A percentile compares a stretch with the other conserved stretches of the same genome.
Conservation (phyloP, 1,140 invertebrate genomes). For the Calliphora vicina region DNA sequence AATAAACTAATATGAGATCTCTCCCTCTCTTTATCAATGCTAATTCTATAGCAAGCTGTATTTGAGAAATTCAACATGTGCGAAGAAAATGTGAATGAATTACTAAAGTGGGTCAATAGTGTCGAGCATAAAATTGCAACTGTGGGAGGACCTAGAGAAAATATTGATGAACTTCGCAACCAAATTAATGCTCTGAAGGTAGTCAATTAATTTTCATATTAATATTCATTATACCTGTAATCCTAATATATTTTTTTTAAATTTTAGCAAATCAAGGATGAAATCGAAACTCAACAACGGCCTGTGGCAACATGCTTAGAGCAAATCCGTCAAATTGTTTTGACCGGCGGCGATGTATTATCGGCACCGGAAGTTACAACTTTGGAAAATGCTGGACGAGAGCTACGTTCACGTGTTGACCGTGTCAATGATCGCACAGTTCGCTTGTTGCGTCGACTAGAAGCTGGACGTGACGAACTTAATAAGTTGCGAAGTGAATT, state of each 20-base stretch:
- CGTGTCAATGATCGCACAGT: constrained; percentile 81
- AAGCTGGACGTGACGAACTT: constrained; percentile 85
- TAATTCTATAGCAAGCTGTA: constrained; percentile 80
- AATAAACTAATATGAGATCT: neutral
- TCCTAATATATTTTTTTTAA: neutral
- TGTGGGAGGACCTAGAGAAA: constrained; percentile 88
- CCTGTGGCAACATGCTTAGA: constrained; percentile 87
- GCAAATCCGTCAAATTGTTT: constrained; percentile 89
- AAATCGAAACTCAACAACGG: constrained; percentile 86
- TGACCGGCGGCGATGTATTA: constrained; percentile 88
- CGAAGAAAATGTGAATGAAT: constrained; percentile 82
- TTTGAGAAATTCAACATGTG: constrained; percentile 93
- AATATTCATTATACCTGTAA: too few relatives aligned
- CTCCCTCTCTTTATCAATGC: neutral
- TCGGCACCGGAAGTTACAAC: constrained; percentile 86
- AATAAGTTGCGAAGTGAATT: constrained; percentile 81
- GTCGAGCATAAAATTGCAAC: constrained; percentile 87
- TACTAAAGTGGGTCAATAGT: constrained; percentile 87
- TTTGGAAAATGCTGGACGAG: constrained; percentile 83
- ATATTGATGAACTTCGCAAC: constrained; percentile 85
- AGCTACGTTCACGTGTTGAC: constrained; percentile 85
- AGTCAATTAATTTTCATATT: neutral
- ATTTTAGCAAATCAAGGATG: constrained; percentile 84
- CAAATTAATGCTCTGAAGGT: constrained; percentile 91
- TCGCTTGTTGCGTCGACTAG: constrained; percentile 77